Evolutionary conservation across 2,888 invertebrate species (phyloP).

Genomic region (Coelopa pilipes): DNA sequence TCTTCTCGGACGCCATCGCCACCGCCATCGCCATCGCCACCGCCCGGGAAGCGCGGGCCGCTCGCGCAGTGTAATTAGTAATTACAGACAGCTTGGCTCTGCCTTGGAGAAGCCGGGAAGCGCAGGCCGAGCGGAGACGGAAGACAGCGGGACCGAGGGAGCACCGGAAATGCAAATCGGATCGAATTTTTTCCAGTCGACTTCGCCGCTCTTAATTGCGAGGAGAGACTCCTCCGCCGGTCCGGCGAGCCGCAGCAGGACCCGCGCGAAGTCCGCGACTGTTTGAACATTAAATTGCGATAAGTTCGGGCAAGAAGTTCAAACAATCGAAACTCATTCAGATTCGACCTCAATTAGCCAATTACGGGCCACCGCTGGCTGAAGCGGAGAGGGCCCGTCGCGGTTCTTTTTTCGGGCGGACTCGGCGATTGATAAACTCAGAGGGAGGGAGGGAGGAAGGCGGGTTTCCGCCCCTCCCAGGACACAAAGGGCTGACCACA

Average conservation of each 20-base stretch:
- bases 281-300: slow-evolving; percentile 27
- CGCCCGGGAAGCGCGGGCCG: too few species aligned
- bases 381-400: too few species aligned
- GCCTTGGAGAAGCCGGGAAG: too few species aligned
- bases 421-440: neutral
- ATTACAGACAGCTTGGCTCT: neutral
- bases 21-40: too few species aligned
- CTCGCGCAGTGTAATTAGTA: too few species aligned
- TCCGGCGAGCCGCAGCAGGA: neutral
- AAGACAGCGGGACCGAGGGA: neutral
- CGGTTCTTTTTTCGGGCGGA: neutral
- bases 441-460: neutral
- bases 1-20: too few species aligned
- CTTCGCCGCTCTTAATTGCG: slow-evolving; percentile 24
- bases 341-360: slow-evolving; percentile 32
- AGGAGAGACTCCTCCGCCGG: neutral
- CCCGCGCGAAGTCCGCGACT: neutral
- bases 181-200: slow-evolving; percentile 5
- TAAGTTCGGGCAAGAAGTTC: slow-evolving; percentile 23
- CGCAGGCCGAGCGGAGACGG: too few species aligned
- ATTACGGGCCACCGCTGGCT: slow-evolving; percentile 3
- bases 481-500: slow-evolving; percentile 47
- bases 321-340: slow-evolving; percentile 11
- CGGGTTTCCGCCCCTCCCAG: slow-evolving; percentile 40
- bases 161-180: slow-evolving; percentile 6